These are phyloP conservation scores for Erannis defoliaria DNA, from an alignment of 2,888 invertebrate genomes.

Conservation along the genomic window DNA sequence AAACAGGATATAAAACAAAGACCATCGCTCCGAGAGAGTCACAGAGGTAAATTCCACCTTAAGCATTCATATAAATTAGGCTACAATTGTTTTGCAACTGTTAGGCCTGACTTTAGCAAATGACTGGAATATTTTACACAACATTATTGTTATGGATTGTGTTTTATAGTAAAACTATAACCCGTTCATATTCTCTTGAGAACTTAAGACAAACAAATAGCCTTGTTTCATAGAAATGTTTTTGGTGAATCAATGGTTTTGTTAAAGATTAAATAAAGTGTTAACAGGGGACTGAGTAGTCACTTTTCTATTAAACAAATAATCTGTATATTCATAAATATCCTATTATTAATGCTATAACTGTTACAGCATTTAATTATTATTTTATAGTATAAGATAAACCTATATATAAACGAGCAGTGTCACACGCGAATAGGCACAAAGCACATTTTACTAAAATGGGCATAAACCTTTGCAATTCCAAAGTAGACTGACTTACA, in stretches of 20 bases:
- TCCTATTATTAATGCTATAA: too few species aligned
- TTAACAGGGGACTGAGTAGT: conserved; percentile 31
- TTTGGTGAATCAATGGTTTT: background rate
- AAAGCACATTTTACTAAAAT: too few species aligned
- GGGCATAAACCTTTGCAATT: too few species aligned
- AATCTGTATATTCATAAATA: too few species aligned
- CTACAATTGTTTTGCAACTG: background rate
- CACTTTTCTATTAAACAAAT: background rate
- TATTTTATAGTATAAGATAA: too few species aligned
- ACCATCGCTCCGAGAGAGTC: conserved; percentile 1
- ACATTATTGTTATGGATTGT: background rate
- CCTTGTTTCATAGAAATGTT: background rate
- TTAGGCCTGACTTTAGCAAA: background rate
- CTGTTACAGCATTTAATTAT: too few species aligned
- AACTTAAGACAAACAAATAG: too few species aligned
- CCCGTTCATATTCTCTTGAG: too few species aligned
- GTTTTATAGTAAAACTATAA: background rate
- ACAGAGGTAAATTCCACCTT: background rate
- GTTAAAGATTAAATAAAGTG: background rate
- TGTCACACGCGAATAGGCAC: too few species aligned
- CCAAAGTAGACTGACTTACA: too few species aligned
- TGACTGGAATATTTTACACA: background rate
- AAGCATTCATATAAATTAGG: conserved; percentile 2
- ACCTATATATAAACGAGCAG: too few species aligned
- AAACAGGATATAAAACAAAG: background rate